A percentile compares a stretch with the other conserved stretches of the same genome.
Conservation (phyloP, 2,797 vertebrate genomes). For the Alectoris magna region DNA sequence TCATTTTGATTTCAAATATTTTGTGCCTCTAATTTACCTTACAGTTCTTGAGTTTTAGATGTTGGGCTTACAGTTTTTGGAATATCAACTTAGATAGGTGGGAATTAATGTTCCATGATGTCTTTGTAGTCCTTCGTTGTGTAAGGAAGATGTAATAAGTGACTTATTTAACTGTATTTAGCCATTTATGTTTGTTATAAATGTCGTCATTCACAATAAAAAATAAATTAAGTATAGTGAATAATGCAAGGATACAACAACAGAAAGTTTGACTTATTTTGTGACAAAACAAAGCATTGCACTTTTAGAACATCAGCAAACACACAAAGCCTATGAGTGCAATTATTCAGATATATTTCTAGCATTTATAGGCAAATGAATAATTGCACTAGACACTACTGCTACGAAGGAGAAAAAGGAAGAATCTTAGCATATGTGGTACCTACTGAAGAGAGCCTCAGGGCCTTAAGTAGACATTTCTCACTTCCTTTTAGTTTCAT, state of each 20-base stretch:
- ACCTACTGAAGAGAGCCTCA: not conserved
- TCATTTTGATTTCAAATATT: not conserved
- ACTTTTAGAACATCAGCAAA: not conserved
- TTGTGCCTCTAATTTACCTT: not conserved
- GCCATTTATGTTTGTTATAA: not conserved
- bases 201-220: not conserved
- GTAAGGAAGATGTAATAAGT: conserved; percentile 16
- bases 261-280: not conserved
- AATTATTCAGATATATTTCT: not conserved
- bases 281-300: not conserved
- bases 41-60: not conserved
- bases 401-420: not conserved
- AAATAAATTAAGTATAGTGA: not conserved
- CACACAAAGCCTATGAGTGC: not conserved
- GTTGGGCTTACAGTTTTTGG: not conserved
- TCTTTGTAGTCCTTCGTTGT: not conserved
- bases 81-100: not conserved
- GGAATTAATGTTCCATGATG: not conserved
- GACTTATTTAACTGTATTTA: conserved; percentile 10
- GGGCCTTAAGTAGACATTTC: not conserved
- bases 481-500: not conserved
- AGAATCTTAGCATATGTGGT: not conserved
- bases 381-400: not conserved
- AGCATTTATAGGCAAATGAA: not conserved
- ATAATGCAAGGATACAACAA: not conserved